Conservation (phyloP, 2,888 invertebrate genomes). For the Limnephilus marmoratus region DNA sequence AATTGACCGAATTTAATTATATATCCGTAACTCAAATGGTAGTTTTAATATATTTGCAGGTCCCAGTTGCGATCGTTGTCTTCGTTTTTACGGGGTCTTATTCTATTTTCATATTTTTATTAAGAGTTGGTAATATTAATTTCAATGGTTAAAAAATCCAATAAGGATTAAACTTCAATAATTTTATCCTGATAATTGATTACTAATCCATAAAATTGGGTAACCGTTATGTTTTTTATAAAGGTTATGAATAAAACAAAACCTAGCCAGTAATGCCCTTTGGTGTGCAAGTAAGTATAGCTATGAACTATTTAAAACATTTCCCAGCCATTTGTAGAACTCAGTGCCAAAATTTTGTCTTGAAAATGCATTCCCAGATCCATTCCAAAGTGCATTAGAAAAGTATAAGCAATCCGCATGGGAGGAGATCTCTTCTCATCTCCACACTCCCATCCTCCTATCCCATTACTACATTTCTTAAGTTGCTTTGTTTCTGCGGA, state of each 20-base stretch:
- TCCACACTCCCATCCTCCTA: constrained; percentile 44
- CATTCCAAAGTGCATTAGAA: constrained; percentile 38
- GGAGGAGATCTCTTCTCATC: constrained; percentile 36
- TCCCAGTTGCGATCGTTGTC: too few relatives aligned
- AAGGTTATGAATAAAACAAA: background rate
- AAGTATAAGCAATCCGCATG: constrained; percentile 48
- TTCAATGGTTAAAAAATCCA: too few relatives aligned
- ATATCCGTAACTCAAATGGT: too few relatives aligned
- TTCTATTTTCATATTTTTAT: too few relatives aligned
- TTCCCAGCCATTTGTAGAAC: background rate
- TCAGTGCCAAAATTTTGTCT: background rate
- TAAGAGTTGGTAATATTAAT: too few relatives aligned
- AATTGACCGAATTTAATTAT: too few relatives aligned
- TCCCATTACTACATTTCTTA: constrained; percentile 41
- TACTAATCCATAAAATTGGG: background rate
- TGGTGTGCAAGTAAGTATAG: background rate
- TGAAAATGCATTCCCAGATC: constrained; percentile 19
- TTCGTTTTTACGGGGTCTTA: too few relatives aligned
- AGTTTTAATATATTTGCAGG: too few relatives aligned
- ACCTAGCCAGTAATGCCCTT: background rate
- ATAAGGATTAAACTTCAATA: too few relatives aligned
- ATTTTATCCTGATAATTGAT: too few relatives aligned
- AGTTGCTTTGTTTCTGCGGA: constrained; percentile 9
- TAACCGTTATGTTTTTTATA: background rate
- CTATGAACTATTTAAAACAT: background rate